These are phyloP conservation scores for Podarcis raffonei DNA, from an alignment of 2,113 vertebrate species.

Conservation along the genomic window DNA sequence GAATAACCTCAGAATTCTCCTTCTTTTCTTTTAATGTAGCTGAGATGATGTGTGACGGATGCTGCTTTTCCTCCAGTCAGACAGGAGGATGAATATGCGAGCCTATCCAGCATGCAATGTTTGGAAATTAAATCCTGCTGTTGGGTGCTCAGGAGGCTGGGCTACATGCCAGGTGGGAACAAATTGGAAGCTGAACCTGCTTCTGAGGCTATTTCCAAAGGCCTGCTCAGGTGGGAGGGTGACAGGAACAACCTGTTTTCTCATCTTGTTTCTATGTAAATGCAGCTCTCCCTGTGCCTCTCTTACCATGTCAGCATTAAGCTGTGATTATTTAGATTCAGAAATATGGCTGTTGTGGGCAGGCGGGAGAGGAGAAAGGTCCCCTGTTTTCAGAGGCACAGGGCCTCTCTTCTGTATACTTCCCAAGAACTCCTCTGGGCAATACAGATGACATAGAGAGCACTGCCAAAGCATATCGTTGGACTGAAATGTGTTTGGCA, in stretches of 20 bases:
- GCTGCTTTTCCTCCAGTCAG: slow-evolving; percentile 42
- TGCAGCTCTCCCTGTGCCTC: not conserved
- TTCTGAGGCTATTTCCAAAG: slow-evolving; percentile 20
- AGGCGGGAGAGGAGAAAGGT: not conserved
- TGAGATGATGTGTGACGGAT: slow-evolving; percentile 18
- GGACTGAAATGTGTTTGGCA: not conserved
- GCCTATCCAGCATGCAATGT: slow-evolving; percentile 11
- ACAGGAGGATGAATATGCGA: slow-evolving; percentile 22
- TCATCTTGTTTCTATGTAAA: slow-evolving; percentile 30
- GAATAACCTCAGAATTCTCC: slow-evolving; percentile 11
- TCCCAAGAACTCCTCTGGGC: slow-evolving; percentile 32
- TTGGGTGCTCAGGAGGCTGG: slow-evolving; percentile 25
- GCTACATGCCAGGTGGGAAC: slow-evolving; percentile 29
- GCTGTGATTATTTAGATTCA: not conserved
- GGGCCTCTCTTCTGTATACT: not conserved
- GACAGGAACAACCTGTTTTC: slow-evolving; percentile 18
- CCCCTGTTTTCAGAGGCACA: slow-evolving; percentile 16
- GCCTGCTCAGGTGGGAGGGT: slow-evolving; percentile 17
- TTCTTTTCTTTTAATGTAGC: not conserved
- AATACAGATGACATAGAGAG: slow-evolving; percentile 19
- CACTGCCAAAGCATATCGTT: slow-evolving; percentile 28
- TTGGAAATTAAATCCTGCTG: slow-evolving; percentile 54
- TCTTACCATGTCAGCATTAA: not conserved
- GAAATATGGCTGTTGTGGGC: fast-evolving
- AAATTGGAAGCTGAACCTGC: slow-evolving; percentile 21